Evolutionary conservation across 1,140 invertebrate genomes (phyloP).

Genomic region (Trichonephila clavata): DNA sequence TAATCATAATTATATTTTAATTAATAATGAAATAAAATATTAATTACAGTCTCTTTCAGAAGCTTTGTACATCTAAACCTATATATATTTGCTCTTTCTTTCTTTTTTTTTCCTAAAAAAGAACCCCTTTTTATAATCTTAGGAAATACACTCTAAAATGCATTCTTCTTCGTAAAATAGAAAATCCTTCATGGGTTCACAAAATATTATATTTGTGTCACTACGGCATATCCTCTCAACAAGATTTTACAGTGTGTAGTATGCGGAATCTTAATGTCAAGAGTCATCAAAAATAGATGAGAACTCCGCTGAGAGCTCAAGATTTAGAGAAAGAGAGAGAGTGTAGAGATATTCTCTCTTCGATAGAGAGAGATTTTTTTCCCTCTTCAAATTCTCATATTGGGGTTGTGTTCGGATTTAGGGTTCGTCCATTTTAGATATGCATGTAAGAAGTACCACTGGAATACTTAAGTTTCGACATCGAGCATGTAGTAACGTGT

Average conservation of each 20-base stretch:
- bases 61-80: no score
- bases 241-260: neutral
- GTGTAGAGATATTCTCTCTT: neutral
- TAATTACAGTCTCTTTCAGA: no score
- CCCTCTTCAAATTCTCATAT: neutral
- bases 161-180: neutral
- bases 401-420: neutral
- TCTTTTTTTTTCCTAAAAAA: neutral
- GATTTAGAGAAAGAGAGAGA: no score
- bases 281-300: slow-evolving; percentile 45
- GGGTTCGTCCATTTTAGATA: slow-evolving; percentile 7
- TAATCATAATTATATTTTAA: no score
- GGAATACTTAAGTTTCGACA: neutral
- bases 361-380: neutral
- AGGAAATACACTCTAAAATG: neutral
- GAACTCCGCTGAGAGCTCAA: slow-evolving; percentile 9
- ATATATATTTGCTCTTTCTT: no score
- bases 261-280: slow-evolving; percentile 36
- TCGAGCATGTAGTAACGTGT: neutral
- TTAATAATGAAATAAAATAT: no score
- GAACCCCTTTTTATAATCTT: neutral
- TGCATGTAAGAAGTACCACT: neutral
- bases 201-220: slow-evolving; percentile 34
- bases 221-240: neutral
- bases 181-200: neutral